Base-by-base conservation (phyloP, 2,888 invertebrate genomes). In the Neuroscelio doddi region DNA sequence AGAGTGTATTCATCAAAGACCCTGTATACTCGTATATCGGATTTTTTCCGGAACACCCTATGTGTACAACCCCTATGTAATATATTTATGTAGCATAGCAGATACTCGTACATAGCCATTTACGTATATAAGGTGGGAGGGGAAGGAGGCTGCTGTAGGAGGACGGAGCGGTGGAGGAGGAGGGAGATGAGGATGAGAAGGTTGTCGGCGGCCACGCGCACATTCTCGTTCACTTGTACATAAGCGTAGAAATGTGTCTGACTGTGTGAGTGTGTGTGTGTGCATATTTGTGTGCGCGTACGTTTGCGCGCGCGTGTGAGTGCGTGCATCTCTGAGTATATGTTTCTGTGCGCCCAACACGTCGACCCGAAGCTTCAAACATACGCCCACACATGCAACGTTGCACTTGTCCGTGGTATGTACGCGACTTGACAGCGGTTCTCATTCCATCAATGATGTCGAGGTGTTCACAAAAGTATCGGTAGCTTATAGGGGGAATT, bases 331-430 rank as follows among this genome's bases (percentile, higher is more conserved):
- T 10, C 30, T 30, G 30, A 30, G 57, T 14, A 52, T 51, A 46
- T 56, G 67, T 41, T n/a, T n/a, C 65, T 56, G 61, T 57, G 57
- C 58, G 71, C 29, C 41, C 51, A 58, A 39, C 51, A 27, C 55
- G 50, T 42, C 45, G 36, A 52, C 39, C 24, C 51, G 29, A 49
- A 38, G 49, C 39, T 42, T 64, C 68, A 69, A 65, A 61, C 63
- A 57, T 68, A 67, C 63, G 67, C 71, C 69, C 57, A 68, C 70
- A 70, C 68, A 67, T 29, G 65, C 56, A 65, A 52, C 70, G 73
- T 70, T 79, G 78, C 80, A 80, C 79, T 80, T 80, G 78, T 72
- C 71, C 74, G 75, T 77, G 72, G 76, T 74, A 72, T 70, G 76
- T 76, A 73, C 69, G 70, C 72, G 71, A 73, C 70, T 64, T 55